These are phyloP conservation scores for Thymelicus sylvestris DNA, from an alignment of 2,888 invertebrate species.

Conservation along the genomic window DNA sequence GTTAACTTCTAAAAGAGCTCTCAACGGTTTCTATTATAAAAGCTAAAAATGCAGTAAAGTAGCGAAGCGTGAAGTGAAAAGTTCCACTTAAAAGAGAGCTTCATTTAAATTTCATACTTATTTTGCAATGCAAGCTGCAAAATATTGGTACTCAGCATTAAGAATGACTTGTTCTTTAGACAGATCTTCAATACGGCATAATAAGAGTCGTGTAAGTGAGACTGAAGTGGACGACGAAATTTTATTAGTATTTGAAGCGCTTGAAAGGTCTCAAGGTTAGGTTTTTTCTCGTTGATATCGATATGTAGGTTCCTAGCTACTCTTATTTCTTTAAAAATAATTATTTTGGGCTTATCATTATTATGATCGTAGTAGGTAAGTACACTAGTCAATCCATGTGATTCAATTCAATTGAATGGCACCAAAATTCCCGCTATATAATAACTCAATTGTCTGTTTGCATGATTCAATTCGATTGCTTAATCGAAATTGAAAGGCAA, in stretches of 20 bases:
- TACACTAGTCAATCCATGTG: no score
- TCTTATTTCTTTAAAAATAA: no score
- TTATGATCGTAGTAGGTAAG: no score
- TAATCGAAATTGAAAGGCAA: no score
- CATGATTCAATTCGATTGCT: no score
- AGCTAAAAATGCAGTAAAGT: conserved; percentile 64
- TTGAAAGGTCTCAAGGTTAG: not conserved
- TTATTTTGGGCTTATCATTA: no score
- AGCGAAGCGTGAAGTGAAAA: conserved; percentile 64
- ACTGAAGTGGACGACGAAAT: conserved; percentile 2
- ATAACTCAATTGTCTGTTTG: no score
- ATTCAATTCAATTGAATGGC: no score
- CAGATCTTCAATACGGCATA: conserved; percentile 9
- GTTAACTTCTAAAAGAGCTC: conserved; percentile 49
- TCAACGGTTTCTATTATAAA: conserved; percentile 59
- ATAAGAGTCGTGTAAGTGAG: not conserved
- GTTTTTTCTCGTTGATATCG: no score
- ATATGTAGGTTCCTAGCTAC: no score
- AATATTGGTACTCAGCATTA: conserved; percentile 27
- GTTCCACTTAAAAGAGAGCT: conserved; percentile 48
- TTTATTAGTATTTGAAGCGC: not conserved
- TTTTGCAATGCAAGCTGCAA: conserved; percentile 19
- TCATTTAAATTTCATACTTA: conserved; percentile 36
- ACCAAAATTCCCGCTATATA: no score
- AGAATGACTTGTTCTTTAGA: conserved; percentile 11